These are phyloP conservation scores for Parthenolecanium corni DNA, from an alignment of 2,888 invertebrate genomes.

Conservation along the genomic window DNA sequence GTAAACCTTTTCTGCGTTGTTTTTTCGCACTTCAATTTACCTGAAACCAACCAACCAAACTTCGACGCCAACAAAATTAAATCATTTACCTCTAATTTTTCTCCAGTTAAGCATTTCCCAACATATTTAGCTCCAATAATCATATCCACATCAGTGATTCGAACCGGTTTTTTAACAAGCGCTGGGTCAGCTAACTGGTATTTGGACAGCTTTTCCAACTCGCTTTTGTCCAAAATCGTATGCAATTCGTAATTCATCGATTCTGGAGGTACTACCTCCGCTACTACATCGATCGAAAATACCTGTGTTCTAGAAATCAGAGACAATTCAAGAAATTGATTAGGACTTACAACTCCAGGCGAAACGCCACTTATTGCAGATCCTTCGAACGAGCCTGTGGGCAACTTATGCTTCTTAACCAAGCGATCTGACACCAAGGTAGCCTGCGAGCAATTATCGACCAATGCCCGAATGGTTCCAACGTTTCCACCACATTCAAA, in stretches of 20 bases:
- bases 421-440: neutral
- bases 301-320: neutral
- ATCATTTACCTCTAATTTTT: neutral
- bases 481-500: neutral
- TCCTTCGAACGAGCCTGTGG: too few relatives aligned
- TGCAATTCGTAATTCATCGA: neutral
- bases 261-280: neutral
- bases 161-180: neutral
- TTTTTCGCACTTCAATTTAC: neutral
- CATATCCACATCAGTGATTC: neutral
- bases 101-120: neutral
- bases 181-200: neutral
- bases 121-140: neutral
- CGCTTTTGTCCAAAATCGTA: neutral
- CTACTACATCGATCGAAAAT: neutral
- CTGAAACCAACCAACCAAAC: neutral
- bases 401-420: neutral
- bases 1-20: neutral
- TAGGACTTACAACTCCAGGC: neutral
- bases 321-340: neutral
- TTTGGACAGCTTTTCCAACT: neutral
- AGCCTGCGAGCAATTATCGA: neutral
- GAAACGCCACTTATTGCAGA: neutral
- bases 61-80: neutral
- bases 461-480: neutral